Conservation (phyloP, 2,888 invertebrate genomes). For the Pristionchus maxplancki region DNA sequence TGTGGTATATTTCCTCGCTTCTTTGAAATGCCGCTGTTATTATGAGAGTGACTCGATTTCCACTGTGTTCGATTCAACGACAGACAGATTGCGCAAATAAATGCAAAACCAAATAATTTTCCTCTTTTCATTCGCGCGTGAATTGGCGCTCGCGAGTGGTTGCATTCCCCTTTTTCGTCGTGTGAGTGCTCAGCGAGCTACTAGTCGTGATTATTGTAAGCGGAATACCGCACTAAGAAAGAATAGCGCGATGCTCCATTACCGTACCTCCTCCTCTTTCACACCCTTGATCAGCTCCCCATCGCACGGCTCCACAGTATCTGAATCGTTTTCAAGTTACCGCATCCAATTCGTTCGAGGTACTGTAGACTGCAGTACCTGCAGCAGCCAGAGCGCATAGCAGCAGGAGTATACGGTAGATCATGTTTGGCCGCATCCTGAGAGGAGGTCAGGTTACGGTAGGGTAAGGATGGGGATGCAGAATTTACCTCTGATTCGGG, state of each 20-base stretch:
- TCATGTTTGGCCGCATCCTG: neutral
- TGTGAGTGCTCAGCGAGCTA: too few species aligned
- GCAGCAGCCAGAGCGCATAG: neutral
- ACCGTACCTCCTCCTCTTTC: neutral
- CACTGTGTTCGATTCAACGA: too few species aligned
- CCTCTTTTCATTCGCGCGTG: too few species aligned
- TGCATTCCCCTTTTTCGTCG: too few species aligned
- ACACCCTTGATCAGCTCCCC: neutral
- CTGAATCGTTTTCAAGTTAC: neutral
- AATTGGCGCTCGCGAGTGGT: too few species aligned
- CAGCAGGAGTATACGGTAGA: conserved; percentile 4
- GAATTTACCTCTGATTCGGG: neutral
- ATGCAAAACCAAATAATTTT: too few species aligned
- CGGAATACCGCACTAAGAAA: too few species aligned
- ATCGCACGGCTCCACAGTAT: neutral
- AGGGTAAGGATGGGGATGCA: neutral
- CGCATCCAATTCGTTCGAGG: neutral
- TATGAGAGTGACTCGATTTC: too few species aligned
- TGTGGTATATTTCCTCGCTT: too few species aligned
- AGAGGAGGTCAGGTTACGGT: neutral
- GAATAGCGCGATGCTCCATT: neutral
- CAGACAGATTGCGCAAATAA: too few species aligned
- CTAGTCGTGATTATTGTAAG: too few species aligned
- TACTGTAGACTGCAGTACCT: neutral
- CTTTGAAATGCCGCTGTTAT: too few species aligned